phyloP scores from a whole-genome alignment of 2,888 invertebrate genomes.

The Matsumyia berberina region DNA sequence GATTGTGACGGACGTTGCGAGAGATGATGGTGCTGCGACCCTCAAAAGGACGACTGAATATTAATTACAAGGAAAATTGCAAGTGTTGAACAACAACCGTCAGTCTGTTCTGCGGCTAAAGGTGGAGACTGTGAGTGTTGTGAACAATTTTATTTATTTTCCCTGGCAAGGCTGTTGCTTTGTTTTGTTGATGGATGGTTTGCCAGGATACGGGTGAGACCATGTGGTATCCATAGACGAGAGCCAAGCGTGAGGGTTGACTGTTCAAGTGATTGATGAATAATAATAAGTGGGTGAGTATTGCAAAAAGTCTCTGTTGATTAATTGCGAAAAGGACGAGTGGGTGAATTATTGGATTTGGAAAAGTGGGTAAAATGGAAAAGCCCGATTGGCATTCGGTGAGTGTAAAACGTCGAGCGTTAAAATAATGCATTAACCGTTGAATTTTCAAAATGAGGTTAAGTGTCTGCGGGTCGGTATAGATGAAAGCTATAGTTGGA shows the following conservation, averaged over 20 bases:
- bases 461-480: too few relatives aligned
- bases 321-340: slow-evolving; percentile 49
- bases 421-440: slow-evolving; percentile 25
- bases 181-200: slow-evolving; percentile 58
- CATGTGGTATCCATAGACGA: slow-evolving; percentile 13
- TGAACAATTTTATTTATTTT: slow-evolving; percentile 54
- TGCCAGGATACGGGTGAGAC: background rate
- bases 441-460: too few relatives aligned
- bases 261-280: slow-evolving; percentile 64
- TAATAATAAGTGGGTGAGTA: slow-evolving; percentile 60
- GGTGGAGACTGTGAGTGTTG: slow-evolving; percentile 19
- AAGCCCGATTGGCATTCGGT: slow-evolving; percentile 4
- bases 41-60: slow-evolving; percentile 69
- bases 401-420: too few relatives aligned
- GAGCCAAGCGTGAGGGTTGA: slow-evolving; percentile 33
- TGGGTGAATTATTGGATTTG: slow-evolving; percentile 41
- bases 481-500: too few relatives aligned
- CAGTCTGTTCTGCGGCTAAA: slow-evolving; percentile 24
- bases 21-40: slow-evolving; percentile 43
- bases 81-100: slow-evolving; percentile 65
- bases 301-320: slow-evolving; percentile 44
- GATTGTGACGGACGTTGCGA: slow-evolving; percentile 50
- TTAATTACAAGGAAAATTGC: slow-evolving; percentile 66
- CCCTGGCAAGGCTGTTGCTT: slow-evolving; percentile 56
- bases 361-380: slow-evolving; percentile 8